Conservation (phyloP, 2,888 invertebrate species). For the Scaeva pyrastri region DNA sequence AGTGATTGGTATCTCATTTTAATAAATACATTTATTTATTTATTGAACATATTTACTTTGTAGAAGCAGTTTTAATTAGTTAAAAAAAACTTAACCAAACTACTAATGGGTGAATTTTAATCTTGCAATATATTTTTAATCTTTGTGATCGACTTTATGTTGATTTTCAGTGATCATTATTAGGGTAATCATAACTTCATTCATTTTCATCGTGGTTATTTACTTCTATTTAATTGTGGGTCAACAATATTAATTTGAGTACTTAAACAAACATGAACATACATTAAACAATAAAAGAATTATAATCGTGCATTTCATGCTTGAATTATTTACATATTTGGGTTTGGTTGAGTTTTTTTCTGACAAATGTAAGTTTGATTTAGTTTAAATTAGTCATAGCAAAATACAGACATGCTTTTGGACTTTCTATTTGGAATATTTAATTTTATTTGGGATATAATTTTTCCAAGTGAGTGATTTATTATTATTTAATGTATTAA, state of each 20-base stretch:
- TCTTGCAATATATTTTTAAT: no score
- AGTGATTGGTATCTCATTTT: no score
- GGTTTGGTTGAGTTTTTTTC: not conserved
- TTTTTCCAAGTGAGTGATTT: conserved; percentile 59
- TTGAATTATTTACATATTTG: not conserved
- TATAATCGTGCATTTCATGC: conserved; percentile 20
- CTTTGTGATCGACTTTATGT: no score
- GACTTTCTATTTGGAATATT: conserved; percentile 52
- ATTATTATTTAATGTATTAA: not conserved
- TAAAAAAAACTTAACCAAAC: no score
- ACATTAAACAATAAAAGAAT: not conserved
- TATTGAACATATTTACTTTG: no score
- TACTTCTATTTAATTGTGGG: no score
- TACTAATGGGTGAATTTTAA: no score
- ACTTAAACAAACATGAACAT: not conserved
- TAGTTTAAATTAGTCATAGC: conserved; percentile 10
- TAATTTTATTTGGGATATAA: conserved; percentile 56
- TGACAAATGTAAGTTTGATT: not conserved
- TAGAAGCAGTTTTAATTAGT: no score
- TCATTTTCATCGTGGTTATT: no score
- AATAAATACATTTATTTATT: no score
- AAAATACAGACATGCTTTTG: conserved; percentile 49
- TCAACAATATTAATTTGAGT: not conserved
- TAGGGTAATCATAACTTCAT: no score
- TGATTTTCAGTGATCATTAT: no score